Evolutionary conservation across 1,140 invertebrate species (phyloP), one percentile per base, ranked within the genome.

Genomic region (Conus betulinus): DNA sequence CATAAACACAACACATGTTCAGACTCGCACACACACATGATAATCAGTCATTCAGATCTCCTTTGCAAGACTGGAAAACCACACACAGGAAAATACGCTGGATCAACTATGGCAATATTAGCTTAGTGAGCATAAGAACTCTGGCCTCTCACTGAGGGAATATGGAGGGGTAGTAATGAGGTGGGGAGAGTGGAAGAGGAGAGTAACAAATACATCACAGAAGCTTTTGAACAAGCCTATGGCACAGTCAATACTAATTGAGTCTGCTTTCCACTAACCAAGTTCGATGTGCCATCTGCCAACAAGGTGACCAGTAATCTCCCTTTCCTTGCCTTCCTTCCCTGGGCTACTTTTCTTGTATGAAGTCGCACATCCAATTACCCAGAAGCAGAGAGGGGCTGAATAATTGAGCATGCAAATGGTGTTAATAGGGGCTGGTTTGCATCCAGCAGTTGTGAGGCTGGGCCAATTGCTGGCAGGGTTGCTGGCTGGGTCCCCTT

Each of bases 391-490:
- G 79, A 8, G 15, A 51, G 20, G 51, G 79, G 5, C 57, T 84
- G 82, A 60, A 84, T 84, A 84, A 84, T 84, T 84, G 82, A 84
- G 55, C 82, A 84, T 84, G 82, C 82, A 67, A 67, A 84, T 63
- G 53, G 57, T 84, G 82, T 84, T 84, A 7, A 84, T 67, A 51
- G 20, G 23, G 82, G 82, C 23, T 39, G 53, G 27, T 60, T 84
- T 84, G 82, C 57, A 63, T 63, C 79, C 39, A 53, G 79, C 51
- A 17, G 10, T 81, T 81, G 39, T 81, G 3, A 53, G 79, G 39
- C 51, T 55, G 6, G 15, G 39, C 79, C 67, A 71, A 23, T 71
- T 6, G 67, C 17, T 71, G 11, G 67, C 23, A 6, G 11, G 67
- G 13, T 71, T 60, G 57, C 15, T 15, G 57, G 15, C 67, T n/a